These are phyloP conservation scores for Chydorus sphaericus DNA, from an alignment of 2,888 invertebrate species.

Conservation along the genomic window DNA sequence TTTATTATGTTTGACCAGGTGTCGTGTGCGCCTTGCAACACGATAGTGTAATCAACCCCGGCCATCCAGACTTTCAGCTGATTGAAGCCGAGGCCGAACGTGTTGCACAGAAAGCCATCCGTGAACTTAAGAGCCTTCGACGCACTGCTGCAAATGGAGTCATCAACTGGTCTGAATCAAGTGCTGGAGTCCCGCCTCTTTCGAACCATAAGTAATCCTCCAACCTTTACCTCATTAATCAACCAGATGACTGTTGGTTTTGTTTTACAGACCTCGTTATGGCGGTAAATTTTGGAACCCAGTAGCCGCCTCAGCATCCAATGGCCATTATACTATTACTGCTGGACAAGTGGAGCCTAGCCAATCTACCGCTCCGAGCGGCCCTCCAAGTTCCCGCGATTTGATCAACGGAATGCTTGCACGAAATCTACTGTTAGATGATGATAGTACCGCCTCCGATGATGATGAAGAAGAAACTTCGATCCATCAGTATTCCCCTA, in stretches of 20 bases:
- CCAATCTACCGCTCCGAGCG: no score
- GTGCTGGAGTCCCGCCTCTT: constrained; percentile 24
- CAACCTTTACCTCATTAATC: background rate
- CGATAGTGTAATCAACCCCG: constrained; percentile 55
- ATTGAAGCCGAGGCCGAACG: constrained; percentile 60
- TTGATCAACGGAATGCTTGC: no score
- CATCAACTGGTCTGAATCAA: constrained; percentile 37
- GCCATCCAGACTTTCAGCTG: constrained; percentile 46
- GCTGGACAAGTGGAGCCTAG: no score
- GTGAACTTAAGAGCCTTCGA: constrained; percentile 36
- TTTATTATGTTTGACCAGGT: constrained; percentile 31
- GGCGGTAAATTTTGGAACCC: constrained; percentile 27
- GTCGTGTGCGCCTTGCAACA: constrained; percentile 64
- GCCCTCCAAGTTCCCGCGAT: no score
- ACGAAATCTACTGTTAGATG: no score
- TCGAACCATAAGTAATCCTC: no score
- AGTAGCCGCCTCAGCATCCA: background rate
- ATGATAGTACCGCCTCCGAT: no score
- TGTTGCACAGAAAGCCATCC: constrained; percentile 56
- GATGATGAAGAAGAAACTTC: no score
- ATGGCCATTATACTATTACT: background rate
- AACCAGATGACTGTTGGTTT: no score
- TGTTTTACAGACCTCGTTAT: constrained; percentile 25
- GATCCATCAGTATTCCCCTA: no score
- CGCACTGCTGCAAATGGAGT: constrained; percentile 31